Evolutionary conservation across 2,888 invertebrate genomes (phyloP).

Genomic region (Tubulanus polymorphus): DNA sequence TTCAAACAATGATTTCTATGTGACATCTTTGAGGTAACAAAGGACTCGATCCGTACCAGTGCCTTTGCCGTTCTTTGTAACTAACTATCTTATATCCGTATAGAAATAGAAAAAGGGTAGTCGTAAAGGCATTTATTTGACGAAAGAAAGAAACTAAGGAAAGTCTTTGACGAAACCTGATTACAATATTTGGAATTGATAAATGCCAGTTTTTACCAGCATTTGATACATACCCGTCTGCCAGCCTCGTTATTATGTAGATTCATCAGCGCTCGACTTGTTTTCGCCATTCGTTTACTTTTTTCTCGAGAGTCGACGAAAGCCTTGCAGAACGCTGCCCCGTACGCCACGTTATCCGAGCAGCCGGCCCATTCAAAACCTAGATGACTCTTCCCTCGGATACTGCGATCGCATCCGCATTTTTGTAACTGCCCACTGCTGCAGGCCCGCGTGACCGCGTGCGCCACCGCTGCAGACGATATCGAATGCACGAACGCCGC

Average conservation of each 20-base stretch:
- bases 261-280: slow-evolving; percentile 88
- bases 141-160: too few relatives aligned
- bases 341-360: slow-evolving; percentile 73
- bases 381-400: slow-evolving; percentile 67
- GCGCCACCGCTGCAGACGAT: slow-evolving; percentile 89
- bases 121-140: too few relatives aligned
- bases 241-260: slow-evolving; percentile 95
- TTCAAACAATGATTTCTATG: too few relatives aligned
- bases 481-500: slow-evolving; percentile 94
- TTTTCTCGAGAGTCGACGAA: slow-evolving; percentile 88
- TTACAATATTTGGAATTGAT: too few relatives aligned
- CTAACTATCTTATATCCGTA: too few relatives aligned
- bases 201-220: too few relatives aligned
- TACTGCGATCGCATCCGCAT: slow-evolving; percentile 84
- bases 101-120: too few relatives aligned
- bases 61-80: too few relatives aligned
- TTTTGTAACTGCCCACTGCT: slow-evolving; percentile 83
- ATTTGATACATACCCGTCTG: slow-evolving; percentile 77
- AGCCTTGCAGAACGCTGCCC: slow-evolving; percentile 71
- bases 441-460: slow-evolving; percentile 85
- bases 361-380: slow-evolving; percentile 88
- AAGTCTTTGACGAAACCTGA: too few relatives aligned
- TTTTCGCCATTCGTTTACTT: slow-evolving; percentile 71
- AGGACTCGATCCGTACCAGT: too few relatives aligned
- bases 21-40: too few relatives aligned